A percentile compares a stretch with the other conserved stretches of the same genome.
These are phyloP conservation scores for Sympetrum striolatum DNA, from an alignment of 2,888 invertebrate species.

Conservation along the genomic window DNA sequence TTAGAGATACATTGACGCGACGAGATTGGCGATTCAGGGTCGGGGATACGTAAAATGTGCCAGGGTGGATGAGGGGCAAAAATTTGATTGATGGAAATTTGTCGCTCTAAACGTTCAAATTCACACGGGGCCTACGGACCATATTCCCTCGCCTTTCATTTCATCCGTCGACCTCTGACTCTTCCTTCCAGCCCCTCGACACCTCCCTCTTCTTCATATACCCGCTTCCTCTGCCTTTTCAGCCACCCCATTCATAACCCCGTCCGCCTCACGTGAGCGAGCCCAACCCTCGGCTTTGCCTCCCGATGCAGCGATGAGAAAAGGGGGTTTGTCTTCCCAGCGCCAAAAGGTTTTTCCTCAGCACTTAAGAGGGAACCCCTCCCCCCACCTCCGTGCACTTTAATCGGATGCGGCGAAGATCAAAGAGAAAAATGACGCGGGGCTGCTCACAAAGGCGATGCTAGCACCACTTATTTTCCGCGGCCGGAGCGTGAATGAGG, in stretches of 20 bases:
- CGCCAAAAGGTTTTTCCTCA: not conserved
- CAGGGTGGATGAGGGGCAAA: too few species aligned
- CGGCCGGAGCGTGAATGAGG: not conserved
- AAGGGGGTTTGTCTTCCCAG: not conserved
- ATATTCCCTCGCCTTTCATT: too few species aligned
- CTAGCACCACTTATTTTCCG: not conserved
- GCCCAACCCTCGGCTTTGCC: not conserved
- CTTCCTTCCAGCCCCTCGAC: too few species aligned
- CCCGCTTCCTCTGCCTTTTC: not conserved
- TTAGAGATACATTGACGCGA: too few species aligned
- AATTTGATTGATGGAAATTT: too few species aligned
- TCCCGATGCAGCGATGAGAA: not conserved
- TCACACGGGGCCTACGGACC: too few species aligned
- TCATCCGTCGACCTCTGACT: too few species aligned
- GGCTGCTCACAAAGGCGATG: not conserved
- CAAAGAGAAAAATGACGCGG: conserved; percentile 25
- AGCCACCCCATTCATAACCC: not conserved
- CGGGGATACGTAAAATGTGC: too few species aligned
- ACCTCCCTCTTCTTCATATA: too few species aligned
- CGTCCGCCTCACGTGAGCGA: not conserved
- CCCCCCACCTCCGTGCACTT: not conserved
- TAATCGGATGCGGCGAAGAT: conserved; percentile 34
- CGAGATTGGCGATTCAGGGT: too few species aligned
- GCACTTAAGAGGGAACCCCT: not conserved
- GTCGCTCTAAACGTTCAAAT: too few species aligned